These are phyloP conservation scores for Lindbergichthys nudifrons DNA, from an alignment of 2,797 vertebrate species.

Conservation along the genomic window DNA sequence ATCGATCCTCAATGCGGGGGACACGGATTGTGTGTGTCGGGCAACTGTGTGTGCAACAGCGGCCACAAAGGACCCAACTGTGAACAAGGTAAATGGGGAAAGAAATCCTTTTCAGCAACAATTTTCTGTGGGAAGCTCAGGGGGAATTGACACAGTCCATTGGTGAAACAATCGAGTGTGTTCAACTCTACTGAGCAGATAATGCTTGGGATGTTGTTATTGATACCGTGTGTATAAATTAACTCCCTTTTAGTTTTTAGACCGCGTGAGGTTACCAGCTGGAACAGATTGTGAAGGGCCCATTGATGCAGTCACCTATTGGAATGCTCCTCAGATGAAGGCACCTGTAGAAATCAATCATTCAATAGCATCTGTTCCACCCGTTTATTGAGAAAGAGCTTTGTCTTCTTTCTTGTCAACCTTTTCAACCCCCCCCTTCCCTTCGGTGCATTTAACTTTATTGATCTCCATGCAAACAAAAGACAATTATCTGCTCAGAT, in stretches of 20 bases:
- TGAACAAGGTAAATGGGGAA: conserved; percentile 89
- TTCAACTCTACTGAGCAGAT: conserved; percentile 78
- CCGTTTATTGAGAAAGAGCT: conserved; percentile 46
- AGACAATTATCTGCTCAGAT: conserved; percentile 92
- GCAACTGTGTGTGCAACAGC: conserved; percentile 93
- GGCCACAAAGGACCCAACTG: conserved; percentile 96
- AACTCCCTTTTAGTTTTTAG: conserved; percentile 72
- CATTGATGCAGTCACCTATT: conserved; percentile 57
- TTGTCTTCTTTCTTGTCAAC: conserved; percentile 55
- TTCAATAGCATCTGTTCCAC: conserved; percentile 60
- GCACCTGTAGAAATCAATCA: conserved; percentile 75
- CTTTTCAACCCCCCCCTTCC: conserved; percentile 64
- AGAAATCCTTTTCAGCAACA: conserved; percentile 16
- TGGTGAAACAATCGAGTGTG: conserved; percentile 76
- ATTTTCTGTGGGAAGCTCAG: conserved; percentile 31
- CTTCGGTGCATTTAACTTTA: conserved; percentile 89
- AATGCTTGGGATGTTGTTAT: conserved; percentile 78
- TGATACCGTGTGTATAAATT: conserved; percentile 78
- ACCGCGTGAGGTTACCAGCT: conserved; percentile 66
- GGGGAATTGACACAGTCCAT: conserved; percentile 61
- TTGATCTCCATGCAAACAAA: conserved; percentile 89
- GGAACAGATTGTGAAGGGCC: conserved; percentile 55
- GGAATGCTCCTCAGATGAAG: conserved; percentile 59
- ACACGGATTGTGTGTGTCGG: conserved; percentile 93
- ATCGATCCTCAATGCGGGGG: conserved; percentile 93